Percentiles rank a stretch among this genome's conserved stretches.
Conservation (phyloP, 2,888 invertebrate genomes). For the Tenthredo livida region DNA sequence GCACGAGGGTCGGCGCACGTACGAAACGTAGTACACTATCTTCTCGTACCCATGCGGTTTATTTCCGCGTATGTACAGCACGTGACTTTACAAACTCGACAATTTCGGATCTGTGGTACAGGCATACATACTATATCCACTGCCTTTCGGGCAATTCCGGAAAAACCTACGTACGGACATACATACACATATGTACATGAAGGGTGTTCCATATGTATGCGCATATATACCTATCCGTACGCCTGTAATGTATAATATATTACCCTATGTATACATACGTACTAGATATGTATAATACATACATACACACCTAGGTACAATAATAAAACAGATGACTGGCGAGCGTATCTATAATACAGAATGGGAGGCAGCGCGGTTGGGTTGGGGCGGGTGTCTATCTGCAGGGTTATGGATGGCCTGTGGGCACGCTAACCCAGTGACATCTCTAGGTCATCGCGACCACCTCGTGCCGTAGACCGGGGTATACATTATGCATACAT, state of each 20-base stretch:
- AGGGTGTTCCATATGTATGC: too few relatives aligned
- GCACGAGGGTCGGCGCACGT: too few relatives aligned
- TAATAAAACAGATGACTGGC: slow-evolving; percentile 51
- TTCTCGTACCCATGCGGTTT: background rate
- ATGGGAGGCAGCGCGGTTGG: background rate
- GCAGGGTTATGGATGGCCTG: slow-evolving; percentile 73
- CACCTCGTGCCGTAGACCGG: background rate
- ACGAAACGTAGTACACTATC: too few relatives aligned
- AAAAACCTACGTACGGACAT: background rate
- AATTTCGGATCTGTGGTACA: background rate
- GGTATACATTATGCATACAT: background rate
- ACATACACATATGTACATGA: background rate
- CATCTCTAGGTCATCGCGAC: slow-evolving; percentile 74
- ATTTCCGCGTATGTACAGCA: background rate
- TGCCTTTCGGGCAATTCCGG: background rate
- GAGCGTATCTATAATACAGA: slow-evolving; percentile 39
- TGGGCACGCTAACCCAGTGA: slow-evolving; percentile 76
- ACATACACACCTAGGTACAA: background rate
- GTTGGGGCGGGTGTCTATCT: slow-evolving; percentile 51
- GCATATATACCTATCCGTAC: too few relatives aligned
- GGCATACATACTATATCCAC: too few relatives aligned
- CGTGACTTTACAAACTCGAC: background rate
- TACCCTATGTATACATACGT: too few relatives aligned
- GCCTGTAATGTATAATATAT: too few relatives aligned
- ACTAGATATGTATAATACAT: too few relatives aligned